Percentiles rank a stretch among this genome's conserved stretches.
Evolutionary conservation across 2,113 vertebrate species (phyloP).

Genomic region (Bos indicus): DNA sequence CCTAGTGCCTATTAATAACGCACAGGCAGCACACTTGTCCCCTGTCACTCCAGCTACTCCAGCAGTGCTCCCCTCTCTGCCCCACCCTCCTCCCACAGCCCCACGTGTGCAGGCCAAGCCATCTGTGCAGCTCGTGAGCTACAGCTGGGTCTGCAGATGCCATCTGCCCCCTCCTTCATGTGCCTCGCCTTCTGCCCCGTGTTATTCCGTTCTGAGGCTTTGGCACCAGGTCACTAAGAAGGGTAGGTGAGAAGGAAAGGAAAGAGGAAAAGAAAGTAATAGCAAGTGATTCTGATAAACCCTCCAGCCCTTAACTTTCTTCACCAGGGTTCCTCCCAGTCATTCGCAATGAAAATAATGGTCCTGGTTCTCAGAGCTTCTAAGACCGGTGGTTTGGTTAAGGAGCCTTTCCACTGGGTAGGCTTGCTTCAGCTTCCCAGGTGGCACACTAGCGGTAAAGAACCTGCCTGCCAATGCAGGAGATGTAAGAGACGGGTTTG

Average conservation of each 20-base stretch:
- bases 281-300: background rate
- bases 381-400: background rate
- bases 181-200: background rate
- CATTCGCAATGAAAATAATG: background rate
- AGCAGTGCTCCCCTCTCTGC: background rate
- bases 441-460: background rate
- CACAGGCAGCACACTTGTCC: background rate
- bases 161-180: background rate
- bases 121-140: rapidly evolving
- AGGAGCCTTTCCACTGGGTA: background rate
- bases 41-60: background rate
- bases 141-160: background rate
- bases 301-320: background rate
- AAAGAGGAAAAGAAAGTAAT: background rate
- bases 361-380: background rate
- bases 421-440: background rate
- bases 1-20: constrained; percentile 23
- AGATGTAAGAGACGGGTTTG: rapidly evolving
- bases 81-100: background rate
- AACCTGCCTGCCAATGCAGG: background rate
- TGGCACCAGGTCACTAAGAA: background rate
- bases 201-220: background rate
- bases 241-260: background rate
- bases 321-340: background rate
- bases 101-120: background rate